Base-by-base conservation (phyloP, 2,888 invertebrate genomes). In the Leucania comma region DNA sequence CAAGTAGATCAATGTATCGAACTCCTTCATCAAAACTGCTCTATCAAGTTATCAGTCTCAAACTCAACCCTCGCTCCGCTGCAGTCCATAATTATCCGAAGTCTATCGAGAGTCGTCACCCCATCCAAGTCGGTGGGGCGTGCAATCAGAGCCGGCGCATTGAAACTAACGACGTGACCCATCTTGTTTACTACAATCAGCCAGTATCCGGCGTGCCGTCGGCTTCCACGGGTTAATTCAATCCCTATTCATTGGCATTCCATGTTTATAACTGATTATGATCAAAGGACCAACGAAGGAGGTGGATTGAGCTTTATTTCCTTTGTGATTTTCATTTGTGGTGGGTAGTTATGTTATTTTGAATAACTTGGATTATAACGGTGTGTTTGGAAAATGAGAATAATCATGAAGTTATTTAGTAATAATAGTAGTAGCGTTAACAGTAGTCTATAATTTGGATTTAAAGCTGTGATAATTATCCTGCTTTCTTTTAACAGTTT, bases 151-250 rank as follows among this genome's bases (percentile, higher is more conserved):
- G 73, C 65, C 78, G 48, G 50, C 58, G 78, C 72, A 79, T 68
- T 78, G 78, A 68, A 56, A 68, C 79, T 77, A 79, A 79, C 79
- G 72, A 79, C 68, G 82, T 77, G 61, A 71, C 20, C 51, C 58
- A 60, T 68, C 82, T 70, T 79, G 82, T 80, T 80, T 58, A 80
- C 79, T 82, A 79, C 75, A 80, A 80, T 80, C 80, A 80, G 57
- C 22, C 46, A 29, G 69, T 58, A 54, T 58, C 22, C 67, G 59
- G 8, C 54, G 20, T 6, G 54, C 54, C 32, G 29, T 1, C 54
- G 29, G 6, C 29, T 38, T 66, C 51, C 59, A 56, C 61, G 54
- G 61, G 64, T 66, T 82, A 68, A 80, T 73, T 82, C 79, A 81
- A 82, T 82, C 57, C 59, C 65, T 46, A 63, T 73, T 73, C 73